Evolutionary conservation across 2,888 invertebrate species (phyloP).

Genomic region (Acrobasis repandana): DNA sequence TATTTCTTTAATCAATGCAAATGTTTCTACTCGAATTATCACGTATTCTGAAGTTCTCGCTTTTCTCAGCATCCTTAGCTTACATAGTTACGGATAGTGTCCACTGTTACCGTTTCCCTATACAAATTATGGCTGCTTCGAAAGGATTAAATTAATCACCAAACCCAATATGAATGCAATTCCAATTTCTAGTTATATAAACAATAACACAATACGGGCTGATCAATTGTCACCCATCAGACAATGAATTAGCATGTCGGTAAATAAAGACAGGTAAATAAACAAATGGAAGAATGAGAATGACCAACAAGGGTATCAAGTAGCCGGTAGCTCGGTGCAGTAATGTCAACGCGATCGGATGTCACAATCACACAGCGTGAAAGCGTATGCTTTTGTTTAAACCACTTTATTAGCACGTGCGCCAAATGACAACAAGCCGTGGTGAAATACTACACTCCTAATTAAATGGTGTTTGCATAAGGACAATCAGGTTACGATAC

Average conservation of each 20-base stretch:
- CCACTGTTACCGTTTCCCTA: too few relatives aligned
- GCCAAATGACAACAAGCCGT: conserved; percentile 73
- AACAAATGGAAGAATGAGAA: conserved; percentile 38
- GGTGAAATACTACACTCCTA: conserved; percentile 53
- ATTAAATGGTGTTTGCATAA: conserved; percentile 40
- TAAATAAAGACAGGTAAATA: conserved; percentile 30
- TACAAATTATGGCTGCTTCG: too few relatives aligned
- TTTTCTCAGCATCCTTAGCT: too few relatives aligned
- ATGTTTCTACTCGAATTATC: too few relatives aligned
- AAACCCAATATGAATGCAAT: not conserved
- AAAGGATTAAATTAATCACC: not conserved
- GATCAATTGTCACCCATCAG: not conserved
- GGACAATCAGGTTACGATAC: conserved; percentile 55
- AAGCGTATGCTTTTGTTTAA: conserved; percentile 75
- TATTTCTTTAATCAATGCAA: too few relatives aligned
- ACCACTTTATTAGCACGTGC: conserved; percentile 62
- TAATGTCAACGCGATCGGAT: conserved; percentile 67
- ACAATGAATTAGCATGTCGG: not conserved
- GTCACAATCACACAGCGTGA: conserved; percentile 69
- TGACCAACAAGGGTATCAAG: conserved; percentile 44
- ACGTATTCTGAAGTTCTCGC: too few relatives aligned
- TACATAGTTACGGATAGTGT: too few relatives aligned
- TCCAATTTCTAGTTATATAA: not conserved
- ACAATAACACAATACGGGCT: conserved; percentile 6
- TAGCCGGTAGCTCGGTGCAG: conserved; percentile 49